Conservation (phyloP, 1,140 invertebrate species). For the Drosophila punjabiensis region DNA sequence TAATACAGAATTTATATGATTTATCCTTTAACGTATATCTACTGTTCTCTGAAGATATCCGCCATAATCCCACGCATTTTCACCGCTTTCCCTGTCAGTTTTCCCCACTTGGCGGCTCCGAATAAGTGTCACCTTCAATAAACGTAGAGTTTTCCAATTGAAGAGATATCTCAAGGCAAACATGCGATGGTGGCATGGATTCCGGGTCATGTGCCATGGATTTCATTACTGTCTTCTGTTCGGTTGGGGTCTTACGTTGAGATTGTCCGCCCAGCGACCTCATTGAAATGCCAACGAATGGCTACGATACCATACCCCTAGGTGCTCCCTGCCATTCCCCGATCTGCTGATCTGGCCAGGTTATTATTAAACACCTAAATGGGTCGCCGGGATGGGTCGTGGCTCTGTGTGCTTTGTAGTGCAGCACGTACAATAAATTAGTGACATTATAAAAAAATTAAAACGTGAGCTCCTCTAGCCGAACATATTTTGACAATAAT, state of each 20-base stretch:
- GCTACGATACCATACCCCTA: constrained; percentile 26
- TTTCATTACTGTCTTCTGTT: constrained; percentile 6
- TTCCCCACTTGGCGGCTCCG: constrained; percentile 50
- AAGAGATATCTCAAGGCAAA: constrained; percentile 36
- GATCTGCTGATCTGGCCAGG: constrained; percentile 47
- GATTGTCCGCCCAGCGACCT: constrained; percentile 32
- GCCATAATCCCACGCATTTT: constrained; percentile 17
- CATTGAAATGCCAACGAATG: constrained; percentile 71
- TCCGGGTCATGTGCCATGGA: constrained; percentile 49
- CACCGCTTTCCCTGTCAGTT: constrained; percentile 32
- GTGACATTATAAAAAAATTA: constrained; percentile 83
- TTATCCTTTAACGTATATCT: neutral
- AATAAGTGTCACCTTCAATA: constrained; percentile 61
- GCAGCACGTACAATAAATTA: constrained; percentile 84
- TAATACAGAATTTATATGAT: neutral
- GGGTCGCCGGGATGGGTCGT: constrained; percentile 51
- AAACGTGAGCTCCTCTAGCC: constrained; percentile 74
- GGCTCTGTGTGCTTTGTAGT: constrained; percentile 70
- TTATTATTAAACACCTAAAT: constrained; percentile 81
- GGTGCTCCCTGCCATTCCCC: neutral
- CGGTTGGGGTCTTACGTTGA: neutral
- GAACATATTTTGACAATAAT: constrained; percentile 75
- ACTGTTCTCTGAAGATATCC: constrained; percentile 8
- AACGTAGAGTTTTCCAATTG: constrained; percentile 51
- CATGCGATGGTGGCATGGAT: constrained; percentile 40